Evolutionary conservation across 1,140 invertebrate species (phyloP).

Genomic region (Sinella curviseta): DNA sequence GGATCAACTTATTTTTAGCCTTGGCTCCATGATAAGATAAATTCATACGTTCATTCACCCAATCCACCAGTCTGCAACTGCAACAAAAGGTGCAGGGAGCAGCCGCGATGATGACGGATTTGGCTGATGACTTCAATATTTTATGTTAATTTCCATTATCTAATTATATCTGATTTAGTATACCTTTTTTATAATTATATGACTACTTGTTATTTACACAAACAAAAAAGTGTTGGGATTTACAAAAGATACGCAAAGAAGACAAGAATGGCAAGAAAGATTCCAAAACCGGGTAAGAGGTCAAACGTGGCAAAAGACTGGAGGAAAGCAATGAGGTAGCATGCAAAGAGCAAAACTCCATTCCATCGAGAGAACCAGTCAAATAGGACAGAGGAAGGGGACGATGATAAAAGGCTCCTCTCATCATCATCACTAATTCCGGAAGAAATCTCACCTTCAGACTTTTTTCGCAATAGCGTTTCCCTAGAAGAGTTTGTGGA

Average conservation of each 20-base stretch:
- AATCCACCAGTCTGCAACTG: no score
- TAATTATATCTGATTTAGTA: no score
- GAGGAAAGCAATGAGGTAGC: slow-evolving; percentile 48
- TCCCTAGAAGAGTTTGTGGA: slow-evolving; percentile 20
- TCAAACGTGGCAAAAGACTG: slow-evolving; percentile 43
- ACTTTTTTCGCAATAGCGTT: slow-evolving; percentile 5
- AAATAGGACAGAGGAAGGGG: slow-evolving; percentile 5
- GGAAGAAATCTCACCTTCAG: slow-evolving; percentile 39
- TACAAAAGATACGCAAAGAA: slow-evolving; percentile 41
- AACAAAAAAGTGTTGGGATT: not conserved
- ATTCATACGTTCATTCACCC: no score
- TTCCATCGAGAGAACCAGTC: slow-evolving; percentile 37
- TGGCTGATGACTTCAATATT: no score
- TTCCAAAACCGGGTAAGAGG: slow-evolving; percentile 41
- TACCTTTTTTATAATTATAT: no score
- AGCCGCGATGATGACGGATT: no score
- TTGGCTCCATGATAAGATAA: no score
- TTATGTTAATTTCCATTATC: no score
- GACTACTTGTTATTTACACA: no score
- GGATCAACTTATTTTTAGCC: no score
- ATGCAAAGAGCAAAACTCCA: slow-evolving; percentile 46
- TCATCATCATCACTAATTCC: slow-evolving; percentile 2
- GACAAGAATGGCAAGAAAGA: slow-evolving; percentile 44
- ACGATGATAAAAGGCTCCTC: slow-evolving; percentile 11
- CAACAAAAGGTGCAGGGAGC: no score